Percentiles rank a stretch among this genome's conserved stretches.
Evolutionary conservation across 2,888 invertebrate species (phyloP).

Genomic region (Linnaemya vulpina): DNA sequence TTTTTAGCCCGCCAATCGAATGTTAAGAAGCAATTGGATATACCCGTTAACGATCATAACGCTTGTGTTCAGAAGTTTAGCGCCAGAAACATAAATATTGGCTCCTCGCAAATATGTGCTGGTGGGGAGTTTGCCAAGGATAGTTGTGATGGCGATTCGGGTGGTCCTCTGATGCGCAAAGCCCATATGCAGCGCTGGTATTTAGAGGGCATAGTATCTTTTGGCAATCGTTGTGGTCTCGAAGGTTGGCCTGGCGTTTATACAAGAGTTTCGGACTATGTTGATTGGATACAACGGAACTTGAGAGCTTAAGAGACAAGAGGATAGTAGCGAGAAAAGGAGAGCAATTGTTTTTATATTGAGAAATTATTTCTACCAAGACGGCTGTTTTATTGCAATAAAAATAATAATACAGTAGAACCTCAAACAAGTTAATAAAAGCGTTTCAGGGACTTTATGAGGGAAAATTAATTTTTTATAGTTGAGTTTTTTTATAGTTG

Average conservation of each 20-base stretch:
- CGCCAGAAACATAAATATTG: conserved; percentile 75
- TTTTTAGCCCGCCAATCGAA: conserved; percentile 77
- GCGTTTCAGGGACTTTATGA: too few species aligned
- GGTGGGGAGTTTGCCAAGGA: conserved; percentile 84
- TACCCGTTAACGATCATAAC: conserved; percentile 83
- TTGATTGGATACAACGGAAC: conserved; percentile 87
- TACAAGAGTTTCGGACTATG: conserved; percentile 86
- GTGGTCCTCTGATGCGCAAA: conserved; percentile 85
- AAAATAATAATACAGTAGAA: not conserved
- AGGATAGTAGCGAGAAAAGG: not conserved
- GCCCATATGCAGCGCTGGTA: conserved; percentile 79
- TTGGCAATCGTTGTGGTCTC: conserved; percentile 83
- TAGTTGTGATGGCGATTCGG: conserved; percentile 87
- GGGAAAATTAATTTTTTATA: too few species aligned
- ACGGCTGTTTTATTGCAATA: not conserved
- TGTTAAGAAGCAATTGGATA: conserved; percentile 81
- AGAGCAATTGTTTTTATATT: not conserved
- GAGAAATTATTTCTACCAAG: not conserved
- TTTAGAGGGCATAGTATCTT: conserved; percentile 84
- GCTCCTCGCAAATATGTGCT: conserved; percentile 78
- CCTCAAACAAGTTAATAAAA: too few species aligned
- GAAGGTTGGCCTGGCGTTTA: conserved; percentile 89
- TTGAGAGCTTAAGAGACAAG: conserved; percentile 79
- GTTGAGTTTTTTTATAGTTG: too few species aligned
- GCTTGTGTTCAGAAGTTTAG: conserved; percentile 83